phyloP scores from a whole-genome alignment of 2,797 vertebrate genomes.

The Stomatorhinus walkeri region DNA sequence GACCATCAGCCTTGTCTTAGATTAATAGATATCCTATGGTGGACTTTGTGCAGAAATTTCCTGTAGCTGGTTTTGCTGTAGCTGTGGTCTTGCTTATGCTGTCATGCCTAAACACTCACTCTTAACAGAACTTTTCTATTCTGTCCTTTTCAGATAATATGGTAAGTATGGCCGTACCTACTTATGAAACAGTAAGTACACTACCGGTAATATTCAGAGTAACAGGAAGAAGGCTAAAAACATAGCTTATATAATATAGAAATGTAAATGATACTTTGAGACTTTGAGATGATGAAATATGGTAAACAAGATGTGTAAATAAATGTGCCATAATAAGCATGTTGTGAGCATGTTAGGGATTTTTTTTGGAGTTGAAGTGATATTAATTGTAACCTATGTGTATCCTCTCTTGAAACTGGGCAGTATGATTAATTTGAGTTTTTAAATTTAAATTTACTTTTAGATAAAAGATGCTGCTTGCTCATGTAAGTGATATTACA shows the following conservation, averaged over 20 bases:
- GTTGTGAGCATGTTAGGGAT: background rate
- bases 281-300: background rate
- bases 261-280: background rate
- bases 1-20: background rate
- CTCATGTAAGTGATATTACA: slow-evolving; percentile 31
- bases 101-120: slow-evolving; percentile 39
- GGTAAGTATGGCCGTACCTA: slow-evolving; percentile 47
- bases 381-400: background rate
- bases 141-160: slow-evolving; percentile 43
- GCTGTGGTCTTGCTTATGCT: background rate
- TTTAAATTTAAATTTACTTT: slow-evolving; percentile 30
- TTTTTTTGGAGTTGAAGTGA: background rate
- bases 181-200: background rate
- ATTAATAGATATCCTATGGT: background rate
- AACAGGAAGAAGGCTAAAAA: background rate
- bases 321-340: background rate
- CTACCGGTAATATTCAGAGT: background rate
- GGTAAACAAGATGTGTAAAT: background rate
- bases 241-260: background rate
- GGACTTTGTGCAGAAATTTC: background rate
- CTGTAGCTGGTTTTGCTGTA: slow-evolving; percentile 4
- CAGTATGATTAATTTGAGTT: background rate
- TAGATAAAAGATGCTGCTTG: slow-evolving; percentile 49
- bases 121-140: slow-evolving; percentile 14
- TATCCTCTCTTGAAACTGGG: background rate